Evolutionary conservation across 92 coral and sea anemone species (phyloP).

Genomic region (Plumapathes pennacea): DNA sequence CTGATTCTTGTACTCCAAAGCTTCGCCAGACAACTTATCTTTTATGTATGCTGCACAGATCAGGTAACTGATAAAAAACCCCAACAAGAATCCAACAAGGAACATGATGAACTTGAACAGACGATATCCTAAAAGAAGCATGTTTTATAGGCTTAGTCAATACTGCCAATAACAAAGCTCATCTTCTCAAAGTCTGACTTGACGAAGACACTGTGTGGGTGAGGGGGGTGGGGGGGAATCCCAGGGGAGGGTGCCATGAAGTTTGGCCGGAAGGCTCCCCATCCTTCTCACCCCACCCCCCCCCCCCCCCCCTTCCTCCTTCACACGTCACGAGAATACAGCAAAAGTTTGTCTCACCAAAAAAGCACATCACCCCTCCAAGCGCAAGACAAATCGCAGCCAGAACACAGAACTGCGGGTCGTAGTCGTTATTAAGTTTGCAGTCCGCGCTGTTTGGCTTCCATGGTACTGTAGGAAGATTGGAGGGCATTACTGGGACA

Average conservation of each 20-base stretch:
- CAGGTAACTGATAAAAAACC: constrained; percentile 67
- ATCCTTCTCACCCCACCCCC: no score
- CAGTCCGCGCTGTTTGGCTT: constrained; percentile 43
- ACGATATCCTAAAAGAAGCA: constrained; percentile 66
- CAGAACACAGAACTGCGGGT: constrained; percentile 60
- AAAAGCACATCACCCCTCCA: constrained; percentile 64
- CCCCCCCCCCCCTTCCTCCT: no score
- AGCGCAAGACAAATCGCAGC: constrained; percentile 55
- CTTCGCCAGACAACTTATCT: constrained; percentile 47
- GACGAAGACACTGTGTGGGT: no score
- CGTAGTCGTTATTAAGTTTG: constrained; percentile 62
- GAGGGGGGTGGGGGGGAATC: no score
- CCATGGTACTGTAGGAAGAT: no score
- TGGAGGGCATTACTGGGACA: no score
- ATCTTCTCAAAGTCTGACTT: no score
- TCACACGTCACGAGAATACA: no score
- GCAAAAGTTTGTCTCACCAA: constrained; percentile 70
- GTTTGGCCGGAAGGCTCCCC: no score
- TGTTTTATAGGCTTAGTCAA: constrained; percentile 1
- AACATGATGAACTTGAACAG: constrained; percentile 86
- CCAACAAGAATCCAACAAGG: constrained; percentile 77
- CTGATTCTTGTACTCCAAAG: constrained; percentile 66
- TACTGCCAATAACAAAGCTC: not conserved
- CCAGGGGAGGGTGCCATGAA: no score
- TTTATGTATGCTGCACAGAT: constrained; percentile 60